Conservation (phyloP, 2,113 vertebrate genomes). For the Hyla sarda region DNA sequence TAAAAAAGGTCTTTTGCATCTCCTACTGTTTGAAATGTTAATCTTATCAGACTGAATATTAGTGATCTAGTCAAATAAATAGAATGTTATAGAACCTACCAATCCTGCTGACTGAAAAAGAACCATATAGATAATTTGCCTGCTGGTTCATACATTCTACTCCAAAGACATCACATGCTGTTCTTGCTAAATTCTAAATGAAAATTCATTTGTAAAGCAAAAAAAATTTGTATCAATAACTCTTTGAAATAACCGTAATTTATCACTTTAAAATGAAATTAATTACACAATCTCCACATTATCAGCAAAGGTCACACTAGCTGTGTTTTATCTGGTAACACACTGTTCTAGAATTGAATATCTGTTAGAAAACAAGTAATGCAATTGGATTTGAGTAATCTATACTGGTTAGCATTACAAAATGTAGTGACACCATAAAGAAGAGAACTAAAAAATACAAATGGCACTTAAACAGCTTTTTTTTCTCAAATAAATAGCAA, state of each 20-base stretch:
- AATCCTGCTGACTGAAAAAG: neutral
- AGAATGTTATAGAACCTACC: neutral
- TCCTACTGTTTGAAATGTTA: neutral
- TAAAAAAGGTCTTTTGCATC: neutral
- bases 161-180: neutral
- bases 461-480: too few relatives aligned
- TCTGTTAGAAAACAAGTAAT: slow-evolving; percentile 19
- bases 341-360: slow-evolving; percentile 3
- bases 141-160: neutral
- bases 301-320: neutral
- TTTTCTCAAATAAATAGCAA: too few relatives aligned
- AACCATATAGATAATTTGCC: neutral
- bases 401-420: slow-evolving; percentile 29
- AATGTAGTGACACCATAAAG: neutral
- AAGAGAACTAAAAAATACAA: neutral
- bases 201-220: neutral
- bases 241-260: neutral
- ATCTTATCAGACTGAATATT: too few relatives aligned
- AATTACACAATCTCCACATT: neutral
- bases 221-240: neutral
- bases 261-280: slow-evolving; percentile 12
- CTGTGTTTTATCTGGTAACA: neutral
- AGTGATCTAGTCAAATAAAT: neutral
- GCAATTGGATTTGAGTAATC: slow-evolving; percentile 43
- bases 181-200: neutral